Evolutionary conservation across 2,797 vertebrate genomes (phyloP), one percentile per base, ranked within the genome.

Genomic region (Acropternis orthonyx): DNA sequence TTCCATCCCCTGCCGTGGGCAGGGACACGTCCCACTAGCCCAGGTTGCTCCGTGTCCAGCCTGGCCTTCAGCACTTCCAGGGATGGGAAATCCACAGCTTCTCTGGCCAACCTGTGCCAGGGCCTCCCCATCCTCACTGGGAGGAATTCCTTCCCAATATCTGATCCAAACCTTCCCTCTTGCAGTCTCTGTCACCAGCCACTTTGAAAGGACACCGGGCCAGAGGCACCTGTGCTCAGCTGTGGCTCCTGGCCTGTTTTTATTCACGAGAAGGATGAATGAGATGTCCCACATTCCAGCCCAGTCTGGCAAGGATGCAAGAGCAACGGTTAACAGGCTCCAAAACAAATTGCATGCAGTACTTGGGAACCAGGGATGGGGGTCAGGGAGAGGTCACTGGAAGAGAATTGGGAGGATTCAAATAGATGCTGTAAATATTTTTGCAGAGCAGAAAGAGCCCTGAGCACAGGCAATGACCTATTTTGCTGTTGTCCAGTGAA

Each of bases 341-440:
- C 95, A 95, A 95, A 61, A 79, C 55, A 95, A 97, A 96, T 22
- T 1, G 55, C 2, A 0, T 1, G 32, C 76, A n/a, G 92, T 62
- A 2, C 89, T 89, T 28, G 55, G 95, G 92, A 81, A 80, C 26
- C 75, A 48, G 92, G 93, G 68, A 1, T 34, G 79, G 91, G 62
- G 92, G 92, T 93, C 85, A 24, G 85, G 51, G 62, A 34, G 48
- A 88, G 87, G 87, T 37, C 28, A 0, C 79, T 6, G 59, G 24
- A 23, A 89, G 63, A 66, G 88, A 67, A 66, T 1, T 32, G 85
- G 89, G 76, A 94, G 88, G 69, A 72, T 84, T 56, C 93, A 73
- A 83, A 93, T 14, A 79, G 93, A 92, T 75, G 94, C 90, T 78
- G 90, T 78, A 96, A 95, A 92, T 93, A 81, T 96, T 94, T 89